These are phyloP conservation scores for Zaprionus camerounensis DNA, from an alignment of 1,140 invertebrate species.

Conservation along the genomic window DNA sequence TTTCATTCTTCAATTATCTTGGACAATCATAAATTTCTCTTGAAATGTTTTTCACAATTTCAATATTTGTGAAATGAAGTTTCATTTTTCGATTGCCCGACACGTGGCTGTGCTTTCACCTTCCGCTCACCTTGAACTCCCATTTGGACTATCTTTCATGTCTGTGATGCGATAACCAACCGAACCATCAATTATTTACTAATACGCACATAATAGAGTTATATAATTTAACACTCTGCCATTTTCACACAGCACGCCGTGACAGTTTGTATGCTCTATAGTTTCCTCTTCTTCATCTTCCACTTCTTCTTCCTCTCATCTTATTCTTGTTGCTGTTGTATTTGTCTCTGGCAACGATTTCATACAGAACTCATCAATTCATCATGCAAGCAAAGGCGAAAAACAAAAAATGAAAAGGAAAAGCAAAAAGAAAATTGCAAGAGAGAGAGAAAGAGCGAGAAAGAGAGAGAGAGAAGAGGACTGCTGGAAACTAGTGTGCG, in stretches of 20 bases:
- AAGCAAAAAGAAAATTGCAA: slow-evolving; percentile 14
- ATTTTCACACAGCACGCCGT: slow-evolving; percentile 36
- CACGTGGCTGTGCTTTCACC: neutral
- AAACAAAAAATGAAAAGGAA: slow-evolving; percentile 5
- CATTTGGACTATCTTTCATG: slow-evolving; percentile 29
- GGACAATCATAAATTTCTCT: neutral
- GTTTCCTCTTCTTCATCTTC: neutral
- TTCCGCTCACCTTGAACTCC: neutral
- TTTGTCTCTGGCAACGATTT: slow-evolving; percentile 31
- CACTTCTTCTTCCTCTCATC: neutral
- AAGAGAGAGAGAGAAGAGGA: neutral
- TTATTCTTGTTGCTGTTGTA: slow-evolving; percentile 2
- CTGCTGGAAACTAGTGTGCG: slow-evolving; percentile 54
- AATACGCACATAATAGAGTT: slow-evolving; percentile 75
- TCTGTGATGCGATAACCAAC: slow-evolving; percentile 11
- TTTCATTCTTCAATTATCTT: too few species aligned
- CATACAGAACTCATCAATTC: slow-evolving; percentile 67
- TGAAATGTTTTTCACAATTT: neutral
- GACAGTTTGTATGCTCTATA: slow-evolving; percentile 34
- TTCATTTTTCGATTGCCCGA: neutral
- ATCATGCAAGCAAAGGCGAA: slow-evolving; percentile 49
- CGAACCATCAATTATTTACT: slow-evolving; percentile 68
- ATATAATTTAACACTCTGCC: slow-evolving; percentile 57
- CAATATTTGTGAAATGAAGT: neutral
- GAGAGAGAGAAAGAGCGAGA: neutral